Evolutionary conservation across 2,113 vertebrate genomes (phyloP), one percentile per base, ranked within the genome.

Genomic region (Gadus chalcogrammus): DNA sequence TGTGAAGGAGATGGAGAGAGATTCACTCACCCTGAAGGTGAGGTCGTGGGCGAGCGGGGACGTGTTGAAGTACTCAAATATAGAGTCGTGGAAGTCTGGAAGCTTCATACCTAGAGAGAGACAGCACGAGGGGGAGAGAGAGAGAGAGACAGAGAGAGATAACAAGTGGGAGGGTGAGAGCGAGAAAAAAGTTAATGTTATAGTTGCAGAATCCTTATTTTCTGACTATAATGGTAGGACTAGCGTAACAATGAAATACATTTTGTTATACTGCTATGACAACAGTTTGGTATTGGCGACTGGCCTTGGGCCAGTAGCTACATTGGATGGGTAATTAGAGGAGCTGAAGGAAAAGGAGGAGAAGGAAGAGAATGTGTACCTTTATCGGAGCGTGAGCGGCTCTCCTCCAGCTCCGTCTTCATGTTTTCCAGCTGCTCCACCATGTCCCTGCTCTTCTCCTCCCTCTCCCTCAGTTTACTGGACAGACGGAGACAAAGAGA

Each of bases 61-160:
- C 0, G 96, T 95, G 91, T 98, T 98, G 90, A 99, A 99, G 75
- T 98, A 99, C 22, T 97, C 96, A 88, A 99, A 99, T 73, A 99
- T 95, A 42, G 97, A 94, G 80, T 98, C 97, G 75, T 99, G 96
- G 78, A 99, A 98, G 69, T 97, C 96, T 13, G 95, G 92, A 64
- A 98, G 94, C 81, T 97, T 98, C 59, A 97, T 88, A 72, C 95
- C 97, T 99, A 83, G 68, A 85, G 42, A 77, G 8, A 17, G 42
- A 56, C 1, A 15, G 62, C 61, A 7, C n/a, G 22, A 31, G 17
- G 27, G 16, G 59, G 58, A 20, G 5, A 83, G 68, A 85, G 42
- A 77, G 8, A 17, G 42, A 56, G 2, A 15, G 62, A 31, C 13
- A 31, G 16, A 64, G 58, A 28, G 17, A 17, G 27, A 63, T 5